phyloP scores from a whole-genome alignment of 1,140 invertebrate species.

The Hermetia illucens region DNA sequence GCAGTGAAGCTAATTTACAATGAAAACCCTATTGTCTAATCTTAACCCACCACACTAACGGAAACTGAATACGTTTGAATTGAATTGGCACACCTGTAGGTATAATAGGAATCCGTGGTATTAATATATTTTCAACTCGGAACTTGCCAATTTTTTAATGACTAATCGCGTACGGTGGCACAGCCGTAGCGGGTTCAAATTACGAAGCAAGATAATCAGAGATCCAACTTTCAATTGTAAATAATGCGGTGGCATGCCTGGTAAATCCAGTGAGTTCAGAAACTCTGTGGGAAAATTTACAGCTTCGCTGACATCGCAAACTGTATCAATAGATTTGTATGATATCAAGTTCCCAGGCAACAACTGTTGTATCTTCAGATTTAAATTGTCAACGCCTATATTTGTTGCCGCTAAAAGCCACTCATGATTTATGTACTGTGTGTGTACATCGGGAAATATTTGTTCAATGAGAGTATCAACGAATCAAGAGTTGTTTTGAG shows the following conservation, averaged over 20 bases:
- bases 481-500: too few species aligned
- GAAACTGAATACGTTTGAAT: too few species aligned
- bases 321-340: constrained; percentile 28
- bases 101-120: too few species aligned
- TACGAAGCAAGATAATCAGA: constrained; percentile 26
- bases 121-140: too few species aligned
- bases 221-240: constrained; percentile 28
- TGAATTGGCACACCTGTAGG: too few species aligned
- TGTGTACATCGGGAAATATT: too few species aligned
- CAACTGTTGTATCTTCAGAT: constrained; percentile 16
- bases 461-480: too few species aligned
- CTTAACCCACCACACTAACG: too few species aligned
- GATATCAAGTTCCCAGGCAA: constrained; percentile 16
- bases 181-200: constrained; percentile 29
- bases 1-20: too few species aligned
- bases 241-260: constrained; percentile 26
- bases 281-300: constrained; percentile 31
- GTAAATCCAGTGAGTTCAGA: constrained; percentile 27
- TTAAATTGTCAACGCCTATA: constrained; percentile 21
- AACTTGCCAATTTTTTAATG: constrained; percentile 30
- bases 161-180: constrained; percentile 32
- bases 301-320: constrained; percentile 20
- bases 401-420: constrained; percentile 23
- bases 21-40: too few species aligned
- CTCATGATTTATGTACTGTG: constrained; percentile 26